Evolutionary conservation across 2,797 vertebrate species (phyloP).

Genomic region (Valencia hispanica): DNA sequence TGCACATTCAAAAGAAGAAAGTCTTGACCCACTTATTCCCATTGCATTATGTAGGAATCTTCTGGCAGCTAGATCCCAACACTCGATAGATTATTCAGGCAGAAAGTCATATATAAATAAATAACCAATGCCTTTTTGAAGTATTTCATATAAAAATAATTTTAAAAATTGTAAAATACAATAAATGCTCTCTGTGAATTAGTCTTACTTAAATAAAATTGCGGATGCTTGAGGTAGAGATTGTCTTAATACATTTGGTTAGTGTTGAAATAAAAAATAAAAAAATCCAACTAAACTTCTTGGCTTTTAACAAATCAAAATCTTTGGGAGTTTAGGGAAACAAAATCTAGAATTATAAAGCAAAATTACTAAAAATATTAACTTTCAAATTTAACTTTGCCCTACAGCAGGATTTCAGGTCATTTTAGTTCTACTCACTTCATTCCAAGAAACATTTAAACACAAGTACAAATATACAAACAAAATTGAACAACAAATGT

Average conservation of each 20-base stretch:
- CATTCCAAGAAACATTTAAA: too few relatives aligned
- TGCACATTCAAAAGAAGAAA: neutral
- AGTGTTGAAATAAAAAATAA: neutral
- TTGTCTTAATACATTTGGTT: neutral
- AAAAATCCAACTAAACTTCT: neutral
- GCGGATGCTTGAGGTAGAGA: neutral
- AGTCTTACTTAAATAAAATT: neutral
- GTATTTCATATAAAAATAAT: neutral
- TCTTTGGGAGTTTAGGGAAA: neutral
- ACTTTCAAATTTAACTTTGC: neutral
- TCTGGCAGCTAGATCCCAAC: neutral
- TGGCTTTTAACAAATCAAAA: neutral
- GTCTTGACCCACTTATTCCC: neutral
- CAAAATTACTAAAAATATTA: neutral
- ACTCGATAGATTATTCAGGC: neutral
- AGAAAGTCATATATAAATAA: neutral
- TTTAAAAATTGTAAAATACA: neutral
- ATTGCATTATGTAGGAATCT: constrained; percentile 1
- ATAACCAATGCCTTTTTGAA: neutral
- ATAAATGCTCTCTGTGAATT: neutral
- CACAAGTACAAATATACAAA: too few relatives aligned
- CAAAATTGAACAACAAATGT: neutral
- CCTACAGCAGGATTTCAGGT: neutral
- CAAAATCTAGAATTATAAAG: neutral
- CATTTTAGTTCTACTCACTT: neutral